phyloP scores from a whole-genome alignment of 2,888 invertebrate species.

The Limnephilus rhombicus region DNA sequence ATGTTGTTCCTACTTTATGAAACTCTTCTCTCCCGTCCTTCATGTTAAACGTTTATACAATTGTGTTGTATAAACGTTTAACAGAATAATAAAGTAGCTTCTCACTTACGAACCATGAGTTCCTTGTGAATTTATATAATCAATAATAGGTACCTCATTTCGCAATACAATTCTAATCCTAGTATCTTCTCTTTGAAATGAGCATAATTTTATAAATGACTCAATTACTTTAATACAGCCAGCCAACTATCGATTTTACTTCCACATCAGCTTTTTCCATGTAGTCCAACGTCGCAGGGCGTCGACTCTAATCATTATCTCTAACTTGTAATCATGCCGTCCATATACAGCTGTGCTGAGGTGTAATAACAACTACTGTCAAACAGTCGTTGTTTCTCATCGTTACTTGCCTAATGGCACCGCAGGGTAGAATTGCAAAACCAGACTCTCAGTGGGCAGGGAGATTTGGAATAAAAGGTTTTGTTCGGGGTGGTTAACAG shows the following conservation, averaged over 20 bases:
- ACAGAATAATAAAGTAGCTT: no score
- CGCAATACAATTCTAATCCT: not conserved
- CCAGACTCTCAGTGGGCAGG: not conserved
- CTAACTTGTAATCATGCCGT: conserved; percentile 32
- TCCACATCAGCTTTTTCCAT: not conserved
- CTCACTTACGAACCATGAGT: not conserved
- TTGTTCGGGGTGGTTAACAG: not conserved
- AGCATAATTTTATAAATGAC: not conserved
- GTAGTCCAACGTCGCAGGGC: conserved; percentile 13
- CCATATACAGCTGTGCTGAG: conserved; percentile 19
- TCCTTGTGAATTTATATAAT: not conserved
- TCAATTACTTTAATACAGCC: not conserved
- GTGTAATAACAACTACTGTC: conserved; percentile 41
- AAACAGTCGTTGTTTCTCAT: conserved; percentile 31
- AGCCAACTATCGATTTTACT: not conserved
- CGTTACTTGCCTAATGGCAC: conserved; percentile 34
- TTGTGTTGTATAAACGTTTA: no score
- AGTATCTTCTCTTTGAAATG: not conserved
- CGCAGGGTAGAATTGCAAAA: conserved; percentile 2
- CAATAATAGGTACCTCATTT: not conserved
- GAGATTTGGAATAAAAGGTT: not conserved
- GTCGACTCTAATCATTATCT: conserved; percentile 21
- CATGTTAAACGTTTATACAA: no score
- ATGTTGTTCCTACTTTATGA: no score
- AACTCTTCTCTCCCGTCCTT: no score